These are phyloP conservation scores for Bagarius yarrelli DNA, from an alignment of 2,113 vertebrate species.

Conservation along the genomic window DNA sequence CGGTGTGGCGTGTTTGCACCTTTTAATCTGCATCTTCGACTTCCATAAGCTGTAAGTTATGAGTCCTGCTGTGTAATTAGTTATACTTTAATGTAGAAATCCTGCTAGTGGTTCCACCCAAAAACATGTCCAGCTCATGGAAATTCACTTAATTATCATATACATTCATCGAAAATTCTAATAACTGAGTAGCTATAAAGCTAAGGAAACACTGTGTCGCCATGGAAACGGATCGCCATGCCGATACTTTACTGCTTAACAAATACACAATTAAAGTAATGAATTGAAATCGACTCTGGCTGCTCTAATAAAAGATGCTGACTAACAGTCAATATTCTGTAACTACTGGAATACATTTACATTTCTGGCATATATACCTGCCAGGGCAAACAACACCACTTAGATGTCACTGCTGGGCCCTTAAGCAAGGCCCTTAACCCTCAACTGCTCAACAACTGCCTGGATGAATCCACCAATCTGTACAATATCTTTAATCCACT, in stretches of 20 bases:
- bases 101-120: neutral
- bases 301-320: too few species aligned
- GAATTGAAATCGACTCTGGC: neutral
- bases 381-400: too few species aligned
- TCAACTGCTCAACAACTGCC: too few species aligned
- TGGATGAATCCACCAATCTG: too few species aligned
- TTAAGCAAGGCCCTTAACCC: too few species aligned
- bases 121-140: neutral
- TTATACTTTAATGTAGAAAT: conserved; percentile 26
- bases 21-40: conserved; percentile 59
- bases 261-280: neutral
- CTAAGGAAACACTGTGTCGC: neutral
- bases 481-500: too few species aligned
- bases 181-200: neutral
- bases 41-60: conserved; percentile 8
- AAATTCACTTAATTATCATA: neutral
- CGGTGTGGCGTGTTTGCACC: conserved; percentile 57
- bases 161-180: neutral
- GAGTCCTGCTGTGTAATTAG: conserved; percentile 9
- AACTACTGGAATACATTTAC: too few species aligned
- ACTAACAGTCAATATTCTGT: too few species aligned
- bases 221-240: neutral
- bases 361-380: too few species aligned
- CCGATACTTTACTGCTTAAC: neutral
- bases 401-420: too few species aligned